Base-by-base conservation (phyloP, 1,140 invertebrate species). In the Drosophila nasuta region DNA sequence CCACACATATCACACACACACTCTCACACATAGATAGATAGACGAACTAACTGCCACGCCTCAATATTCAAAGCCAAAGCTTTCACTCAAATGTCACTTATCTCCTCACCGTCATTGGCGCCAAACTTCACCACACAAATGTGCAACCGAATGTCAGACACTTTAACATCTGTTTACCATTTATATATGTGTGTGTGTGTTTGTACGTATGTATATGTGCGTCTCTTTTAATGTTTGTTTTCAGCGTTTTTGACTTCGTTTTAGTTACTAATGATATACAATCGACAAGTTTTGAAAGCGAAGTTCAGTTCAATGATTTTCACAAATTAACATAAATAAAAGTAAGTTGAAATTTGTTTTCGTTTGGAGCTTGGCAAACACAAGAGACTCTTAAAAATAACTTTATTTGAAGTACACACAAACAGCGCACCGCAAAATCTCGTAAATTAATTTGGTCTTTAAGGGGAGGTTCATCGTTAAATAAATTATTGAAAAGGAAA, bases 21-120 rank as follows among this genome's bases (percentile, higher is more conserved):
- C 28, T 45, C 20, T 30, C 28, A 13, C 13, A 28, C 0, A 11
- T 6, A 13, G 28, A 3, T 30, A 45, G 17, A 13, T 7, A 58
- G 52, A 52, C 58, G 38, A 41, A 25, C 57, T 45, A 17, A 38
- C 15, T 65, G 33, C 28, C 51, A 70, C 51, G 57, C 38, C 56
- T 48, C 43, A 48, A 60, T 69, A 73, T 58, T 66, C 57, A 71
- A 71, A 83, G 74, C 70, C 83, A 75, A 75, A 64, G 83, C 80
- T 75, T 83, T 87, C 80, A 89, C 85, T 87, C 83, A 87, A 83
- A 83, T 87, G 82, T 87, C 82, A 87, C 76, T 88, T 87, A 88
- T 70, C 80, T 56, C 73, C 80, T 72, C 82, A 81, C 70, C 74
- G 81, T 68, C 63, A 77, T 28, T 33, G 41, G 4, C 17, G 17